phyloP scores from a whole-genome alignment of 2,113 vertebrate species.

The Uria lomvia region DNA sequence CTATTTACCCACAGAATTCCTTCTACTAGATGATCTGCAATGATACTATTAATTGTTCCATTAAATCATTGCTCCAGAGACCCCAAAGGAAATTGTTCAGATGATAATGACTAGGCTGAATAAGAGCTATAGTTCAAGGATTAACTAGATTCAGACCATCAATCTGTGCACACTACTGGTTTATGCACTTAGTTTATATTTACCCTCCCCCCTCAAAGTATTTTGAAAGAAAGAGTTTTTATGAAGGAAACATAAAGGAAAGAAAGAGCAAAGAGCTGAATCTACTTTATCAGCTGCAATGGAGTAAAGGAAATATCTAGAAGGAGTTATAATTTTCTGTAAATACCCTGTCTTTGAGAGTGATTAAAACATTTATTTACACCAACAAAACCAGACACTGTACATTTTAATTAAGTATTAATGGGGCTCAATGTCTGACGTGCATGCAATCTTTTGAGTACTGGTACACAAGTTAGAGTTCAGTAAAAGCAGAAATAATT shows the following conservation, averaged over 20 bases:
- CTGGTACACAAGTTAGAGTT: not conserved
- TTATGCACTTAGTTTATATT: not conserved
- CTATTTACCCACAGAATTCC: not conserved
- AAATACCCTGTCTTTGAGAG: not conserved
- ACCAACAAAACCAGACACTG: not conserved
- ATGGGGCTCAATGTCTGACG: rapidly evolving
- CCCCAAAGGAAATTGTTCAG: not conserved
- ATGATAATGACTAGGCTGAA: not conserved
- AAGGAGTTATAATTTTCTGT: not conserved
- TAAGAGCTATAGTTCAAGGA: not conserved
- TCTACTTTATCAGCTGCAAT: not conserved
- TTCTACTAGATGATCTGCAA: not conserved
- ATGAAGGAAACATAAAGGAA: not conserved
- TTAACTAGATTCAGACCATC: not conserved
- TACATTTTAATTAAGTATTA: not conserved
- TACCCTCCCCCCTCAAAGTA: not conserved
- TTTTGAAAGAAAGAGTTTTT: not conserved
- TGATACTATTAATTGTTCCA: not conserved
- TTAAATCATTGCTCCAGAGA: not conserved
- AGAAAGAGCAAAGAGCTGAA: not conserved
- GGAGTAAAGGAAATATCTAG: not conserved
- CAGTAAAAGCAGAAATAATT: not conserved
- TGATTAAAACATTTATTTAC: not conserved
- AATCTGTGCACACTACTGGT: not conserved
- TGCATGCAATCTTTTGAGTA: not conserved